Evolutionary conservation across 2,797 vertebrate genomes (phyloP), one percentile per base, ranked within the genome.

Genomic region (Amniataba percoides): DNA sequence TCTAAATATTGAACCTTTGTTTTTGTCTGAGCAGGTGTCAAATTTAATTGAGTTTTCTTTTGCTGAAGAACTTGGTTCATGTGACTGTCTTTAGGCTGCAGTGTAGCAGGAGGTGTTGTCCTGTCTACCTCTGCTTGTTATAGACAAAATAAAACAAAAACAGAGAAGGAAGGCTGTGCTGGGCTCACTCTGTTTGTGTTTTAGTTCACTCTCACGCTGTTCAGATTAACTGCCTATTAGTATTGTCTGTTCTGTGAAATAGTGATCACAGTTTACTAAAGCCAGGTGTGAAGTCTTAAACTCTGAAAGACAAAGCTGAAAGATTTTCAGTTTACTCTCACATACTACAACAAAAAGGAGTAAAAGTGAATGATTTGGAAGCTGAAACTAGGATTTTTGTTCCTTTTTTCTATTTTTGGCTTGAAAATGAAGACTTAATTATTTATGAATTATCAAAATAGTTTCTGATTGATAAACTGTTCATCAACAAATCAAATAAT

Each of bases 181-280:
- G 49, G 48, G 51, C 64, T 68, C 65, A 64, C 60, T 65, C 49
- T 46, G 12, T 60, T 53, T n/a, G 51, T 57, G 10, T n/a, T 31
- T n/a, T 48, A 48, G 25, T 60, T 65, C 18, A 49, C 5, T 2
- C n/a, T 80, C 23, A 23, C 23, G 2, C 34, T 25, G 31, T n/a
- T 23, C 23, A 49, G 43, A 80, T 79, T 62, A 58, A 66, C 53
- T 83, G 65, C 53, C 71, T 18, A 7, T 16, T 27, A 55, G 4
- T 43, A 15, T 13, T 43, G 16, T 36, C 34, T 36, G 34, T 36
- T 36, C 34, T 7, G 34, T 45, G 18, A 45, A 49, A 49, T 21
- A 49, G n/a, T n/a, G 3, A 2, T 51, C 48, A 49, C 48, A 51
- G 49, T 21, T 51, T 51, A n/a, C 3, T 21, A 21, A 21, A 21